phyloP scores from a whole-genome alignment of 2,888 invertebrate genomes.

The Agrotis exclamationis region DNA sequence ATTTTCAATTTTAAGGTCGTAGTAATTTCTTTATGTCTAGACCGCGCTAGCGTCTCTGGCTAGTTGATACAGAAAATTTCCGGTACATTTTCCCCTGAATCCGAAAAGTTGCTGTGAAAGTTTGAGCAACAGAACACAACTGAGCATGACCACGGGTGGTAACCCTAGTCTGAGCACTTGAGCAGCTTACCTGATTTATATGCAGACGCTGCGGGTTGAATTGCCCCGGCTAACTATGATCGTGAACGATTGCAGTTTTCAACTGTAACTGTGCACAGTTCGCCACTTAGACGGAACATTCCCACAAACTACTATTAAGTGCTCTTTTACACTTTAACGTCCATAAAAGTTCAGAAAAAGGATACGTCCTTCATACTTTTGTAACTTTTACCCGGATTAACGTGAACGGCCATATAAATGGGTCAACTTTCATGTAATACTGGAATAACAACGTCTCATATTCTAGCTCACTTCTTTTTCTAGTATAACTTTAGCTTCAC shows the following conservation, averaged over 20 bases:
- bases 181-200: conserved; percentile 38
- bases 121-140: background rate
- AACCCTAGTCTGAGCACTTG: background rate
- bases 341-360: conserved; percentile 35
- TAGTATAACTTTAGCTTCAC: background rate
- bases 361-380: conserved; percentile 16
- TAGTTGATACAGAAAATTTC: too few species aligned
- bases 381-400: background rate
- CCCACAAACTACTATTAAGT: conserved; percentile 48
- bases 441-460: too few species aligned
- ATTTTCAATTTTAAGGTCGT: too few species aligned
- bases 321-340: conserved; percentile 30
- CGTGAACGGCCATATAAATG: background rate
- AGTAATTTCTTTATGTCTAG: too few species aligned
- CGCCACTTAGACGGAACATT: conserved; percentile 19
- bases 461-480: background rate
- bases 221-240: background rate
- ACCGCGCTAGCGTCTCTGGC: too few species aligned
- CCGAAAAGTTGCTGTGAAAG: background rate
- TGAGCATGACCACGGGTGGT: background rate
- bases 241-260: conserved; percentile 16
- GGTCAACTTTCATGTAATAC: background rate
- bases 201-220: conserved; percentile 31
- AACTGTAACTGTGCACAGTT: conserved; percentile 20
- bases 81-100: too few species aligned